These are phyloP conservation scores for Anoplius nigerrimus DNA, from an alignment of 2,888 invertebrate species.

Conservation along the genomic window DNA sequence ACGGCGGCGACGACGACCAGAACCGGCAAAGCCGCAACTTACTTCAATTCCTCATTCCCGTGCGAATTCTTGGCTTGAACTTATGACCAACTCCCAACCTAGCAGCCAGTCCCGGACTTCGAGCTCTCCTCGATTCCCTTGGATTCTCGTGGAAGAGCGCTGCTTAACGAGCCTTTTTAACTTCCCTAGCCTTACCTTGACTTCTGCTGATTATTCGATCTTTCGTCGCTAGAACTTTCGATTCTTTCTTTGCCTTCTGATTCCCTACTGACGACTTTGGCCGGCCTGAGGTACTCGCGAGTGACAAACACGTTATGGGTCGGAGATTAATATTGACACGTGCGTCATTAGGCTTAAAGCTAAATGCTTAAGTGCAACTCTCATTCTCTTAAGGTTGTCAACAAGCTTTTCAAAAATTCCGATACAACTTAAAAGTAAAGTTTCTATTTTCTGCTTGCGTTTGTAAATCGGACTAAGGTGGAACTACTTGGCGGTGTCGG, in stretches of 20 bases:
- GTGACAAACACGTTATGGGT: neutral
- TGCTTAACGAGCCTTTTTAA: conserved; percentile 61
- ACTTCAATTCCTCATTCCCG: conserved; percentile 72
- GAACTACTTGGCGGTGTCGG: no score
- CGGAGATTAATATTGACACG: no score
- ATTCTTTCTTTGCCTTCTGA: conserved; percentile 15
- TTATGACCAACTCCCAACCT: conserved; percentile 64
- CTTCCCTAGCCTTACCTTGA: conserved; percentile 29
- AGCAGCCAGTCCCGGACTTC: conserved; percentile 33
- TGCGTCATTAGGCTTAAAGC: no score
- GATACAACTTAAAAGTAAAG: no score
- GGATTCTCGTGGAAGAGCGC: conserved; percentile 38
- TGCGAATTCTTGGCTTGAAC: conserved; percentile 71
- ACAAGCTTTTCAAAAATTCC: no score
- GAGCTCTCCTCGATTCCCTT: conserved; percentile 52
- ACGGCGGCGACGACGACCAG: conserved; percentile 54
- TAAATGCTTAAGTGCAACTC: no score
- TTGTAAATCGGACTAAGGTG: no score
- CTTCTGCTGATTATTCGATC: conserved; percentile 29
- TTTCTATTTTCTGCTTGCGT: no score
- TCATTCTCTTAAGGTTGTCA: no score
- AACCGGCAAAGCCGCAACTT: conserved; percentile 63
- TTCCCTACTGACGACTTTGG: conserved; percentile 19
- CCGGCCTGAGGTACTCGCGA: conserved; percentile 4
- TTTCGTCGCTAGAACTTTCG: conserved; percentile 14